Evolutionary conservation across 2,113 vertebrate genomes (phyloP).

Genomic region (Gymnarchus niloticus): DNA sequence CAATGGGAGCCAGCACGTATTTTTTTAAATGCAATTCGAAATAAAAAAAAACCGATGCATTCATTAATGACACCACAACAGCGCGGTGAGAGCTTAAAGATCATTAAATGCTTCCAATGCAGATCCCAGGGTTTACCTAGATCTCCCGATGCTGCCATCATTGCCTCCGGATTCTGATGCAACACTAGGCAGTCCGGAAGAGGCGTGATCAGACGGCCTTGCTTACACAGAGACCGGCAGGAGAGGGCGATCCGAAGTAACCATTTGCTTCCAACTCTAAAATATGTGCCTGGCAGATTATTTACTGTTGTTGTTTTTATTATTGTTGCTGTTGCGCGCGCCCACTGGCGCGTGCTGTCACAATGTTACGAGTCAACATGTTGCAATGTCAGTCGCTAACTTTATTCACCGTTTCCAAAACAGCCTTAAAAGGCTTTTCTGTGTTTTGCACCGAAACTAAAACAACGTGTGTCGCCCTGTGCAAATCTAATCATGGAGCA

Average conservation of each 20-base stretch:
- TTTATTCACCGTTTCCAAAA: no score
- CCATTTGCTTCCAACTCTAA: not conserved
- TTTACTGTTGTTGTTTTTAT: not conserved
- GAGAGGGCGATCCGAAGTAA: not conserved
- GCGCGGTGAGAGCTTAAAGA: not conserved
- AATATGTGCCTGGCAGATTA: not conserved
- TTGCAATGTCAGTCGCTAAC: no score
- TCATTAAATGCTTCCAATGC: not conserved
- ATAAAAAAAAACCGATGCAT: not conserved
- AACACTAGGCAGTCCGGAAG: slow-evolving; percentile 63
- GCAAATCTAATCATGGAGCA: no score
- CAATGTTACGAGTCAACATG: no score
- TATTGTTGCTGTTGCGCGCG: not conserved
- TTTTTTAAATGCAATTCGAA: not conserved
- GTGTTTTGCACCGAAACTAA: no score
- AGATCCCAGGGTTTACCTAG: slow-evolving; percentile 44
- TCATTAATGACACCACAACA: not conserved
- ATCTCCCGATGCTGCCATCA: slow-evolving; percentile 56
- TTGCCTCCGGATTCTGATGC: slow-evolving; percentile 57
- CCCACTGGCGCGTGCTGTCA: not conserved
- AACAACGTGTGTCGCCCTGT: no score
- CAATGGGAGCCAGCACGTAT: not conserved
- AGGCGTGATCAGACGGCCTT: slow-evolving; percentile 7
- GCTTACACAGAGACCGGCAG: not conserved
- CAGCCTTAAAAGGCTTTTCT: no score